A percentile compares a stretch with the other conserved stretches of the same genome.
Conservation (phyloP, 2,888 invertebrate genomes). For the Tridacna gigas region DNA sequence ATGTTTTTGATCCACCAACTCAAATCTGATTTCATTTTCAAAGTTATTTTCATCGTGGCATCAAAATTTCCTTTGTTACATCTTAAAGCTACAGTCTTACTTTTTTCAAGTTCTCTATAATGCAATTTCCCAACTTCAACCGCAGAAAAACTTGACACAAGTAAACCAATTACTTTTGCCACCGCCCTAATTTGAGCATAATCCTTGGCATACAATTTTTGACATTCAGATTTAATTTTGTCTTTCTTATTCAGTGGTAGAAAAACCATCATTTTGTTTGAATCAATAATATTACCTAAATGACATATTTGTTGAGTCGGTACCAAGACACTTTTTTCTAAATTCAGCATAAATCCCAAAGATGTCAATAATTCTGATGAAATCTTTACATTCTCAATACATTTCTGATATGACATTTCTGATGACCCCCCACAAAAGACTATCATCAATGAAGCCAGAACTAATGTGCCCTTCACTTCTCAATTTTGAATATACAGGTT, state of each 20-base stretch:
- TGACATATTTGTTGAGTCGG: background rate
- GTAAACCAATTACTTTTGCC: conserved; percentile 5
- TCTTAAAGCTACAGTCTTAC: conserved; percentile 25
- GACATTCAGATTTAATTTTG: background rate
- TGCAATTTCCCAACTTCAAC: conserved; percentile 23
- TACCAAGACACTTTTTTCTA: conserved; percentile 26
- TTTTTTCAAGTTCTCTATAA: conserved; percentile 32
- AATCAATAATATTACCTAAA: background rate
- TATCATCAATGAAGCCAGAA: too few relatives aligned
- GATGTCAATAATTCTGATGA: background rate
- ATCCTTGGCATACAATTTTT: conserved; percentile 1
- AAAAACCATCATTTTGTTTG: background rate
- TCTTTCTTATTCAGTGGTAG: background rate
- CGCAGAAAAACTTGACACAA: conserved; percentile 22
- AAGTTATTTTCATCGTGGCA: conserved; percentile 6
- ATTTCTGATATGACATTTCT: background rate
- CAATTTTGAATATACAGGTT: conserved; percentile 59
- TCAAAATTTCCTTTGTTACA: conserved; percentile 31
- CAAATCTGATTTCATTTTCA: conserved; percentile 25
- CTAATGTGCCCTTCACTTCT: background rate
- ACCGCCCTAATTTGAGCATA: background rate
- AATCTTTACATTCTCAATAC: background rate
- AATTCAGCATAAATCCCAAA: conserved; percentile 22
- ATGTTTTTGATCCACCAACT: conserved; percentile 35
- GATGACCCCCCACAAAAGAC: background rate